Evolutionary conservation across 37 sponge, comb jelly and placozoan genomes (phyloP).

Genomic region (Aplysina aerophoba): DNA sequence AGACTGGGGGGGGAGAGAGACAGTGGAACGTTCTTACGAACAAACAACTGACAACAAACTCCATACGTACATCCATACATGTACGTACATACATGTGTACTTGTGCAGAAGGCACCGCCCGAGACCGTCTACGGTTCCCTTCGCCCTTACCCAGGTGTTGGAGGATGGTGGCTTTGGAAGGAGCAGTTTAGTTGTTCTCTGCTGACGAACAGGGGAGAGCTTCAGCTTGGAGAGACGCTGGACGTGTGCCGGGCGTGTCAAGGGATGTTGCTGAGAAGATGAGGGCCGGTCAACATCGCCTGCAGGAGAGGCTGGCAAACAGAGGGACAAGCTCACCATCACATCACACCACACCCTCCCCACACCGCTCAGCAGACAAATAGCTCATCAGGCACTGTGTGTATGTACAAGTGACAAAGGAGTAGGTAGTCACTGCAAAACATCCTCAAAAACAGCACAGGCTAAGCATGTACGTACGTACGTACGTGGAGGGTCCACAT

Average conservation of each 20-base stretch:
- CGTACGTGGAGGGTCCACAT: too few species aligned
- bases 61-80: background rate
- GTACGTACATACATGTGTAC: background rate
- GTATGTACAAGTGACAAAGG: too few species aligned
- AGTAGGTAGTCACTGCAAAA: too few species aligned
- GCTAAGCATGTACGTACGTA: too few species aligned
- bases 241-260: too few species aligned
- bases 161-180: conserved; percentile 23
- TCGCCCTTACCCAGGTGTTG: too few species aligned
- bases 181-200: conserved; percentile 22
- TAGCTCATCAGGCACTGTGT: too few species aligned
- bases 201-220: background rate
- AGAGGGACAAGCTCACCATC: background rate
- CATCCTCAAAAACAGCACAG: too few species aligned
- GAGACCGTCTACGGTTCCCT: too few species aligned
- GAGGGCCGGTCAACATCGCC: background rate
- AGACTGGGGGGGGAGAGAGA: background rate
- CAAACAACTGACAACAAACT: conserved; percentile 13
- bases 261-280: background rate
- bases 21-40: conserved; percentile 44
- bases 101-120: too few species aligned
- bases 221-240: background rate
- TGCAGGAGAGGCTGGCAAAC: too few species aligned
- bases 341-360: background rate
- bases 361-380: background rate